These are phyloP conservation scores for Seriola aureovittata DNA, from an alignment of 2,113 vertebrate species.

Conservation along the genomic window DNA sequence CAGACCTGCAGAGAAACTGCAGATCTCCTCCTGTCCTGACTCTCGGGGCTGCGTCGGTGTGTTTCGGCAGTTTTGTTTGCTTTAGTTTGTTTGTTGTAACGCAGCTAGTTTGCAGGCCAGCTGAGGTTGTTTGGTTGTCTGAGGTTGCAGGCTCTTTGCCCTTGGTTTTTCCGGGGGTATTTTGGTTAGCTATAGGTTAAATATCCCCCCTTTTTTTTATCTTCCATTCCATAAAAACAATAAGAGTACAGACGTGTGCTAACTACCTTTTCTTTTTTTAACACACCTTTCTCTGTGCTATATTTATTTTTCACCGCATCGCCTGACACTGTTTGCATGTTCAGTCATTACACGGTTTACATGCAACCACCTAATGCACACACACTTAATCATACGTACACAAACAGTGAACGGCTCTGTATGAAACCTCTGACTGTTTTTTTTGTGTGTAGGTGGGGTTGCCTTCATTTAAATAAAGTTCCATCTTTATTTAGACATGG, in stretches of 20 bases:
- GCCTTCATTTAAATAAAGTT: constrained; percentile 65
- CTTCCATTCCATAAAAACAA: constrained; percentile 38
- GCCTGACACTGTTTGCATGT: constrained; percentile 51
- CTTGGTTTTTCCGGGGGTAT: constrained; percentile 39
- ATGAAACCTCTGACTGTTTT: constrained; percentile 10
- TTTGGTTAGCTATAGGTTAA: constrained; percentile 48
- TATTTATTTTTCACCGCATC: constrained; percentile 60
- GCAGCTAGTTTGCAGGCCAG: constrained; percentile 29
- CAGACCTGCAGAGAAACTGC: constrained; percentile 43
- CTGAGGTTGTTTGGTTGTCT: constrained; percentile 62
- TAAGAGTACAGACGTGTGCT: constrained; percentile 33
- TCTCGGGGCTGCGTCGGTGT: constrained; percentile 36
- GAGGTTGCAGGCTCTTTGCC: constrained; percentile 52
- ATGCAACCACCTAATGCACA: constrained; percentile 15
- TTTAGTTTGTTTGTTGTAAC: constrained; percentile 49
- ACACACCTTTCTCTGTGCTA: constrained; percentile 44
- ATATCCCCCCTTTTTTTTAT: constrained; percentile 10
- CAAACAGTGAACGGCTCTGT: constrained; percentile 36
- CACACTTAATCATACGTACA: constrained; percentile 15
- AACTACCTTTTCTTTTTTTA: constrained; percentile 34
- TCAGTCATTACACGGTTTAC: constrained; percentile 43
- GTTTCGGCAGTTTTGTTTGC: constrained; percentile 56
- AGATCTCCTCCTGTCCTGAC: constrained; percentile 18
- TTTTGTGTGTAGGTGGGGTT: constrained; percentile 30
- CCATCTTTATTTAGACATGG: constrained; percentile 67